These are phyloP conservation scores for Antennarius maculatus DNA, from an alignment of 2,797 vertebrate genomes.

Conservation along the genomic window DNA sequence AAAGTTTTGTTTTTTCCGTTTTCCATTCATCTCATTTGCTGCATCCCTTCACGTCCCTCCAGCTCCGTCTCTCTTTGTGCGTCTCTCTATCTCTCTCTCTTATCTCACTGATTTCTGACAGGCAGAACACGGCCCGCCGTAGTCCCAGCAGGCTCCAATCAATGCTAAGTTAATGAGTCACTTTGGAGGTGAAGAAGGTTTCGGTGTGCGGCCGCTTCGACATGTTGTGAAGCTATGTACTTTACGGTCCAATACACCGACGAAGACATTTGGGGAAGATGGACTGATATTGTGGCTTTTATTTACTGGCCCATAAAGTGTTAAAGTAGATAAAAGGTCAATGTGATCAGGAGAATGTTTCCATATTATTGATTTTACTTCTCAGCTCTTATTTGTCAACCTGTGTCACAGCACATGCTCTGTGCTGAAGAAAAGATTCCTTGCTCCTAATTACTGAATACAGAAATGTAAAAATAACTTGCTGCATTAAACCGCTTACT, in stretches of 20 bases:
- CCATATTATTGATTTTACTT: slow-evolving; percentile 29
- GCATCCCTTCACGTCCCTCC: slow-evolving; percentile 42
- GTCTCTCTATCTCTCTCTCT: slow-evolving; percentile 4
- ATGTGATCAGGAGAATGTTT: slow-evolving; percentile 21
- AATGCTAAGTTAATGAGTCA: slow-evolving; percentile 64
- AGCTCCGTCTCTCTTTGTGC: neutral
- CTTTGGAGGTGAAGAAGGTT: slow-evolving; percentile 43
- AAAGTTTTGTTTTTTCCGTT: slow-evolving; percentile 18
- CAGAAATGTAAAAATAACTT: neutral
- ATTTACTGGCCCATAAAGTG: slow-evolving; percentile 31
- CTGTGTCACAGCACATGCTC: neutral
- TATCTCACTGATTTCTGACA: slow-evolving; percentile 66
- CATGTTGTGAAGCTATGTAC: slow-evolving; percentile 4
- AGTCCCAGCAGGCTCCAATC: slow-evolving; percentile 53
- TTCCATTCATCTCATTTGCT: slow-evolving; percentile 22
- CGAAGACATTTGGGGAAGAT: slow-evolving; percentile 9
- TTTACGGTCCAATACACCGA: slow-evolving; percentile 32
- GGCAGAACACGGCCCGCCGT: slow-evolving; percentile 44
- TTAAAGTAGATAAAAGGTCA: slow-evolving; percentile 31
- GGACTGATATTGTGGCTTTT: slow-evolving; percentile 14
- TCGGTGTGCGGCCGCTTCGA: slow-evolving; percentile 36
- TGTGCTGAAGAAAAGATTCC: neutral
- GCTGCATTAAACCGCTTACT: neutral
- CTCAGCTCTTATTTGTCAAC: slow-evolving; percentile 24
- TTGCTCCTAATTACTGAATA: neutral